Evolutionary conservation across 92 coral and sea anemone genomes (phyloP).

Genomic region (Ricordea florida): DNA sequence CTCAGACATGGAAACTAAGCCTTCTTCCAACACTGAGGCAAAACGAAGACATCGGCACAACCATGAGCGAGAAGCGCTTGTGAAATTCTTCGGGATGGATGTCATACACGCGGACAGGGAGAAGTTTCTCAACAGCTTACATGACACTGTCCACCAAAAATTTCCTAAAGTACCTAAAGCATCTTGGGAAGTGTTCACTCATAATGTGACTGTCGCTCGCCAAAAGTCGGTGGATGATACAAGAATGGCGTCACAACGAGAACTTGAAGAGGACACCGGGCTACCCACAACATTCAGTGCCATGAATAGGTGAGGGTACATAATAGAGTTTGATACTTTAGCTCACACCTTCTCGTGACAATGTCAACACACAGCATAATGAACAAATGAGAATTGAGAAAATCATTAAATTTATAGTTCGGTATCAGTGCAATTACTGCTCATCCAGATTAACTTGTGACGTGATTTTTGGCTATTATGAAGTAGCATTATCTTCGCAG

Average conservation of each 20-base stretch:
- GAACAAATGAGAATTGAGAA: too few relatives aligned
- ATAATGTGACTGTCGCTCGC: slow-evolving; percentile 63
- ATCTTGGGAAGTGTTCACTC: slow-evolving; percentile 88
- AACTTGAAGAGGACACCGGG: slow-evolving; percentile 40
- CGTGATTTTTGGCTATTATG: too few relatives aligned
- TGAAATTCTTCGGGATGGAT: slow-evolving; percentile 83
- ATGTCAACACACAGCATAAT: too few relatives aligned
- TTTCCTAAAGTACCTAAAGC: slow-evolving; percentile 87
- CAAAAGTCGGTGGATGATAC: slow-evolving; percentile 67
- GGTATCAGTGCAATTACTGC: too few relatives aligned
- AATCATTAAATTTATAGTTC: too few relatives aligned
- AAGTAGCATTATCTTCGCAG: too few relatives aligned
- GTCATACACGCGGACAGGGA: slow-evolving; percentile 68
- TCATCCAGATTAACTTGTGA: too few relatives aligned
- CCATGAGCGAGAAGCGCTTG: slow-evolving; percentile 59
- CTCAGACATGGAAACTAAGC: slow-evolving; percentile 18
- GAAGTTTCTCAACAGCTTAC: slow-evolving; percentile 72
- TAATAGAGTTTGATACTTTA: not conserved
- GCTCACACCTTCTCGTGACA: too few relatives aligned
- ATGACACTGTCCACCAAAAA: slow-evolving; percentile 76
- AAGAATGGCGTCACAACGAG: slow-evolving; percentile 34
- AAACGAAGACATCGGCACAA: slow-evolving; percentile 44
- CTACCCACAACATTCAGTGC: slow-evolving; percentile 75
- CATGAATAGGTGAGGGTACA: not conserved
- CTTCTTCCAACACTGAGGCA: slow-evolving; percentile 29